Percentiles rank a stretch among this genome's conserved stretches.
Evolutionary conservation across 2,888 invertebrate genomes (phyloP).

Genomic region (Coelinius sp.): DNA sequence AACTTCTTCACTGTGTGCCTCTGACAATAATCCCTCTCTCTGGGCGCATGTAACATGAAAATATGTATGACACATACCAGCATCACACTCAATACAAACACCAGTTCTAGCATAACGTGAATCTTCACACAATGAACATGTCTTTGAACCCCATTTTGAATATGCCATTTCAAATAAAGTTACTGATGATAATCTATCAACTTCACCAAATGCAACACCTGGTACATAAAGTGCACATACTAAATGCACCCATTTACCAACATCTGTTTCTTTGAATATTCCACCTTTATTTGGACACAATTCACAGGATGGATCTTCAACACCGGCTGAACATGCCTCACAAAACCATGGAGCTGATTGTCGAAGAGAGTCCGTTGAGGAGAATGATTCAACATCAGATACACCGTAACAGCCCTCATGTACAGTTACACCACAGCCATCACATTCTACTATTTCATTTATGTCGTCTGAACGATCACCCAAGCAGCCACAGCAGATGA

Average conservation of each 20-base stretch:
- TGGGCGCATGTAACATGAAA: constrained; percentile 99
- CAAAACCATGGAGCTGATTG: constrained; percentile 99
- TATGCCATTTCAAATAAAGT: constrained; percentile 99
- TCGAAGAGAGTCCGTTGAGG: constrained; percentile 93
- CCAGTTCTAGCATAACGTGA: constrained; percentile 90
- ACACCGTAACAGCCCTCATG: constrained; percentile 99
- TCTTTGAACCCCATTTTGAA: constrained; percentile 94
- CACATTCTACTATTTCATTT: constrained; percentile 98
- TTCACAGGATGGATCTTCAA: constrained; percentile 91
- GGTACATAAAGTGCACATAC: constrained; percentile 98
- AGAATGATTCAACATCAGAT: constrained; percentile 90
- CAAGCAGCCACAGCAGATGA: constrained; percentile 93
- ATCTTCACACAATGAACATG: constrained; percentile 92
- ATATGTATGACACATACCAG: constrained; percentile 97
- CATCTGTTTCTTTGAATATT: constrained; percentile 96
- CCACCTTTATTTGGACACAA: constrained; percentile 94
- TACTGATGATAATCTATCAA: constrained; percentile 90
- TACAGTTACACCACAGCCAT: constrained; percentile 95
- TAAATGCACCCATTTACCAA: constrained; percentile 98
- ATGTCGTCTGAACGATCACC: constrained; percentile 93
- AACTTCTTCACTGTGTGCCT: constrained; percentile 91
- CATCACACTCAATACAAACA: constrained; percentile 97
- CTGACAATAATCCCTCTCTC: constrained; percentile 91
- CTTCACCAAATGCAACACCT: constrained; percentile 96
- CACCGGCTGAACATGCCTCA: constrained; percentile 95